Conservation (phyloP, 1,140 invertebrate species). For the Monochamus saltuarius region DNA sequence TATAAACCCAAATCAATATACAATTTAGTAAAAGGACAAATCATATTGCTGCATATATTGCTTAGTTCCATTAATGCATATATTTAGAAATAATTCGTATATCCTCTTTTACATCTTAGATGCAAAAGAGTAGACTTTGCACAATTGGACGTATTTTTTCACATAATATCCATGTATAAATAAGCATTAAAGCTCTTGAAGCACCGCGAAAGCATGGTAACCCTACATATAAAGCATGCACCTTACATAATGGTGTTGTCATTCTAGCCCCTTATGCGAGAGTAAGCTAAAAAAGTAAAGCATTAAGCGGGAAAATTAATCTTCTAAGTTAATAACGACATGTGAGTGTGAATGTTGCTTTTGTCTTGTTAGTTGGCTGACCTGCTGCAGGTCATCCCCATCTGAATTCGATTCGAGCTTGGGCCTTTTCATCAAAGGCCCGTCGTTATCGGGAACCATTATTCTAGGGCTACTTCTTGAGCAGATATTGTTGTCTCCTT, state of each 20-base stretch:
- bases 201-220: slow-evolving; percentile 10
- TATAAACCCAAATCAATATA: no score
- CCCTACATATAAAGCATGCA: slow-evolving; percentile 4
- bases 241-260: not conserved
- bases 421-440: slow-evolving; percentile 49
- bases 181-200: not conserved
- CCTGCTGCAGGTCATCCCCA: slow-evolving; percentile 56
- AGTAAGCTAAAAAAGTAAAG: not conserved
- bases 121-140: no score
- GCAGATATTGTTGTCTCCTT: slow-evolving; percentile 28
- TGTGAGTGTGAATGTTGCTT: slow-evolving; percentile 35
- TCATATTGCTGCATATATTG: no score
- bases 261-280: not conserved
- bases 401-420: slow-evolving; percentile 53
- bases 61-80: no score
- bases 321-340: slow-evolving; percentile 43
- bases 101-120: no score
- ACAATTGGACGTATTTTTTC: no score
- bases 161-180: no score
- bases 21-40: no score
- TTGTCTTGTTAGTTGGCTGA: slow-evolving; percentile 45
- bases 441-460: slow-evolving; percentile 38
- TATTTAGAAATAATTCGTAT: no score
- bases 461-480: slow-evolving; percentile 33
- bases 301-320: slow-evolving; percentile 26